phyloP scores from a whole-genome alignment of 2,113 vertebrate genomes.

The Coturnix japonica region DNA sequence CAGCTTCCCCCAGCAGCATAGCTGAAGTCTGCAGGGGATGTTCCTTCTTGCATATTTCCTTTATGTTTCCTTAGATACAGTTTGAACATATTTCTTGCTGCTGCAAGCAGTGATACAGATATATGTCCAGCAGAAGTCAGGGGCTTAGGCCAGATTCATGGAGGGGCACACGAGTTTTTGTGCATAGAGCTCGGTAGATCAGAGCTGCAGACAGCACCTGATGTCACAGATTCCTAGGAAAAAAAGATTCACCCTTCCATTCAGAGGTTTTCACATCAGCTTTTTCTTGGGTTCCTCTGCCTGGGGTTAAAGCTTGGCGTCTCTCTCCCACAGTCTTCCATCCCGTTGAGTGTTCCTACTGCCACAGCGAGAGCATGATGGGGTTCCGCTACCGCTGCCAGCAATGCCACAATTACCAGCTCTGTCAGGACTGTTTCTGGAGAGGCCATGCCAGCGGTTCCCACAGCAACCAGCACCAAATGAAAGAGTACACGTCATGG shows the following conservation, averaged over 20 bases:
- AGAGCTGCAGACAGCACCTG: neutral
- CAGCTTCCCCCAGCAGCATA: neutral
- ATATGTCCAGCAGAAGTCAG: neutral
- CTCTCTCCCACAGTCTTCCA: constrained; percentile 89
- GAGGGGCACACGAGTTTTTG: neutral
- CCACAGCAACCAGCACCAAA: constrained; percentile 99
- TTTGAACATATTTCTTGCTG: neutral
- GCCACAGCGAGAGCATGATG: constrained; percentile 99
- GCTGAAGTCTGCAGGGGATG: neutral
- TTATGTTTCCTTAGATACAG: neutral
- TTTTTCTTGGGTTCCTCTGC: neutral
- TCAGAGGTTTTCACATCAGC: neutral
- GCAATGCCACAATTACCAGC: constrained; percentile 99
- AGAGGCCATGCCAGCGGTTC: constrained; percentile 97
- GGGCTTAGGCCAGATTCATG: neutral
- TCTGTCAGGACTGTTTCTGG: constrained; percentile 99
- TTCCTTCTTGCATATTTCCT: neutral
- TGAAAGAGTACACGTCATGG: constrained; percentile 99
- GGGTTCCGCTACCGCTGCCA: constrained; percentile 99
- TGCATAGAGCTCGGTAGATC: neutral
- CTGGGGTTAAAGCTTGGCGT: neutral
- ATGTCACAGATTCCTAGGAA: neutral
- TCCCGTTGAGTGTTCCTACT: constrained; percentile 98
- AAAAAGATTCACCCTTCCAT: neutral
- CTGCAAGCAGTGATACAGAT: neutral